These are phyloP conservation scores for Hydroisotoma schaefferi DNA, from an alignment of 2,888 invertebrate genomes.

Conservation along the genomic window DNA sequence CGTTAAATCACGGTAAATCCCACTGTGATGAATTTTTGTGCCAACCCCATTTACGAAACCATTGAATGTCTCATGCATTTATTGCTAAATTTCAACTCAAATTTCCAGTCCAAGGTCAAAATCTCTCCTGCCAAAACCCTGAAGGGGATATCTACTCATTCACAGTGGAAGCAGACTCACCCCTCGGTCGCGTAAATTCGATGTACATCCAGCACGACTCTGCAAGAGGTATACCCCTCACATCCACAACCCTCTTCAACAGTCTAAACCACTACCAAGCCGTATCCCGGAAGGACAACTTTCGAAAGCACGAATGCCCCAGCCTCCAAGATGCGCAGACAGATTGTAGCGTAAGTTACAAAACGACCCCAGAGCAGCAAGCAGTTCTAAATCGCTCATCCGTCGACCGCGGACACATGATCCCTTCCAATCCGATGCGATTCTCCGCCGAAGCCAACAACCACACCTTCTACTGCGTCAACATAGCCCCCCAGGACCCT, in stretches of 20 bases:
- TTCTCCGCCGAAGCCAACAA: constrained; percentile 32
- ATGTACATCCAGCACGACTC: constrained; percentile 8
- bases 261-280: neutral
- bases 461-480: constrained; percentile 38
- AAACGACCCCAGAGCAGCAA: too few species aligned
- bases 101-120: too few species aligned
- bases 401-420: constrained; percentile 42
- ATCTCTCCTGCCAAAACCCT: too few species aligned
- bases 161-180: neutral
- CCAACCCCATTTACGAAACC: too few species aligned
- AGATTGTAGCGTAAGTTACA: too few species aligned
- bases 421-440: constrained; percentile 37
- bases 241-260: neutral
- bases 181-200: neutral
- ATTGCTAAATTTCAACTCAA: too few species aligned
- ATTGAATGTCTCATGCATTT: too few species aligned
- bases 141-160: constrained; percentile 7
- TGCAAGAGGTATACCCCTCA: neutral
- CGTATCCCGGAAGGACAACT: neutral
- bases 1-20: too few species aligned
- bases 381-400: too few species aligned
- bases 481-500: constrained; percentile 43
- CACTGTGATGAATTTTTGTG: too few species aligned
- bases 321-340: too few species aligned
- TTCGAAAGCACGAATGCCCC: too few species aligned